Conservation (phyloP, 2,113 vertebrate species). For the Epinephelus moara region DNA sequence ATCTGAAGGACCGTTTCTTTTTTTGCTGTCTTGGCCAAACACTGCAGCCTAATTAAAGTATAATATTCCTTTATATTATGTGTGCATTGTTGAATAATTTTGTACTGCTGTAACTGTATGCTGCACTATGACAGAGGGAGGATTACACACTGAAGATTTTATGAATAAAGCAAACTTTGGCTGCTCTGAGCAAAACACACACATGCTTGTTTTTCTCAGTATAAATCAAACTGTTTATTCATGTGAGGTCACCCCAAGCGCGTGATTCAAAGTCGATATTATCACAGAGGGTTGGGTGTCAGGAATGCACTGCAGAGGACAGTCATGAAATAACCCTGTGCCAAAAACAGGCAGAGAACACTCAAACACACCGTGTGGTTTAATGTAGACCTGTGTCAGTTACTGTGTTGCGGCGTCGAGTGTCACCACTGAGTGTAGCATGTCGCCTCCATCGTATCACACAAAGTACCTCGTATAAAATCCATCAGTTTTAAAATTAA, state of each 20-base stretch:
- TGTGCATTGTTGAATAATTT: neutral
- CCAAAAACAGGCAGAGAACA: neutral
- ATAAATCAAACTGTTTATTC: slow-evolving; percentile 72
- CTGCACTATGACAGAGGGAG: neutral
- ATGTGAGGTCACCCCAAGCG: slow-evolving; percentile 29
- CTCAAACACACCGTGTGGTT: neutral
- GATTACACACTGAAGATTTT: neutral
- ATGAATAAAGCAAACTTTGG: slow-evolving; percentile 29
- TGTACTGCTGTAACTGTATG: slow-evolving; percentile 3
- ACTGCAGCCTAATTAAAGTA: neutral
- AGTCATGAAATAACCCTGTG: neutral
- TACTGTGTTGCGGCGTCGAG: neutral
- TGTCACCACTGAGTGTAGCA: neutral
- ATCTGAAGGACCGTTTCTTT: neutral
- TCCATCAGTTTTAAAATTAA: neutral
- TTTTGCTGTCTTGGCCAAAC: neutral
- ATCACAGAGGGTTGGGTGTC: neutral
- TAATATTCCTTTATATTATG: neutral
- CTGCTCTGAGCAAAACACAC: neutral
- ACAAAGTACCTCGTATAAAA: slow-evolving; percentile 7
- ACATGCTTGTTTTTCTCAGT: neutral
- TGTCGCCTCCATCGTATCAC: neutral
- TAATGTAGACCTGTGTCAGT: slow-evolving; percentile 23
- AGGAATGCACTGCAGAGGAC: slow-evolving; percentile 33
- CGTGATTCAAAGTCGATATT: slow-evolving; percentile 17